phyloP scores from a whole-genome alignment of 1,140 invertebrate species.

The Homalodisca vitripennis region DNA sequence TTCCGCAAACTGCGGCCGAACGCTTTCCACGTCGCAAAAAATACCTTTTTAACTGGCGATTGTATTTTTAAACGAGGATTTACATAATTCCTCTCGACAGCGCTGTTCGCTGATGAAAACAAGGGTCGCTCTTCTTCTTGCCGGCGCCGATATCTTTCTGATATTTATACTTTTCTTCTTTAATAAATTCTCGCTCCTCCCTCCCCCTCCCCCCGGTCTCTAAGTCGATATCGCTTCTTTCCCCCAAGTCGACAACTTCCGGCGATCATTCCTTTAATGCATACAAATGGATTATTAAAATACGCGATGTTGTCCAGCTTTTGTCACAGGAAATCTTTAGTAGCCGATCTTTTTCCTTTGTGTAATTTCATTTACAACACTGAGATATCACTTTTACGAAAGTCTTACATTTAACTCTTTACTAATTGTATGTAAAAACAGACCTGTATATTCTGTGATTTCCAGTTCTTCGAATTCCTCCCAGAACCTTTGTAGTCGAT shows the following conservation, averaged over 20 bases:
- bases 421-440: no score
- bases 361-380: no score
- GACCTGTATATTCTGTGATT: no score
- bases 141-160: neutral
- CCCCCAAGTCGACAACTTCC: neutral
- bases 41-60: neutral
- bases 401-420: no score
- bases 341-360: no score
- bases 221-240: neutral
- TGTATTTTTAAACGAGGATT: neutral
- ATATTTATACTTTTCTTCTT: neutral
- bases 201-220: no score
- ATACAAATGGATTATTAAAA: neutral
- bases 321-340: no score
- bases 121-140: no score
- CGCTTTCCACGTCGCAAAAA: neutral
- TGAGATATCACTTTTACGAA: no score
- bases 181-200: neutral
- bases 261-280: neutral
- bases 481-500: no score
- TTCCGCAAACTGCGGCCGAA: neutral
- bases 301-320: neutral
- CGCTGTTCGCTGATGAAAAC: no score
- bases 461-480: no score
- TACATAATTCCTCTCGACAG: neutral